Base-by-base conservation (phyloP, 1,140 invertebrate species). In the Drosophila obscura region DNA sequence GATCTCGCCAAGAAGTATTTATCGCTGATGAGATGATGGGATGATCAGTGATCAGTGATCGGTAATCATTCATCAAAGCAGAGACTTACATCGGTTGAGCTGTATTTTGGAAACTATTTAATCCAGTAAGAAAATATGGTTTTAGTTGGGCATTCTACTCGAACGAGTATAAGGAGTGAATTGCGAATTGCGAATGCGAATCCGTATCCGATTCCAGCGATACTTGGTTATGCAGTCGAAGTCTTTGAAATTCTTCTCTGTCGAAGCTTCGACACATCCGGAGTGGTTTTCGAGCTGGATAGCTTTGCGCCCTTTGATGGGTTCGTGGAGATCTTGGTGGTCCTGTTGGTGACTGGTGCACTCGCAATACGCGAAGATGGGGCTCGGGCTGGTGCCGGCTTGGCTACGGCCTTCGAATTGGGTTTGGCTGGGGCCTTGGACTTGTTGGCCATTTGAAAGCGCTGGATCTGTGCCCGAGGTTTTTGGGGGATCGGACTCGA, bases 191-290 rank as follows among this genome's bases (percentile, higher is more conserved):
- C 7, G 28, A 8, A 9, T 31, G 28, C 7, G 28, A 8, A 9
- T 31, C 7, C 22, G 22, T 24, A 24, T 24, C 7, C 7, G 8
- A 3, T 9, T 31, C 28, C 28, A 31, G 28, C 7, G 8, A 31
- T 19, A 53, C 11, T 56, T 9, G 5, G 11, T 7, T 2, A 7
- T 5, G 22, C 4, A 2, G 7, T 31, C 8, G 8, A 2, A 9
- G 3, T 31, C 4, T 31, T 55, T 11, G 11, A 39, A 5, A 11
- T 4, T 5, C 13, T 13, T 5, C 35, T 13, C 35, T 11, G 35
- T 4, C 48, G 53, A 8, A 61, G n/a, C 6, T 74, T 85, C 0
- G 81, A 77, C 15, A 51, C 44, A 6, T 22, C 19, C 3, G 67
- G 24, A 16, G 15, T 53, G 0, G 43, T 43, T 9, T 51, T 9